A percentile compares a stretch with the other conserved stretches of the same genome.
phyloP scores from a whole-genome alignment of 2,113 vertebrate genomes.

The Mustela lutreola region DNA sequence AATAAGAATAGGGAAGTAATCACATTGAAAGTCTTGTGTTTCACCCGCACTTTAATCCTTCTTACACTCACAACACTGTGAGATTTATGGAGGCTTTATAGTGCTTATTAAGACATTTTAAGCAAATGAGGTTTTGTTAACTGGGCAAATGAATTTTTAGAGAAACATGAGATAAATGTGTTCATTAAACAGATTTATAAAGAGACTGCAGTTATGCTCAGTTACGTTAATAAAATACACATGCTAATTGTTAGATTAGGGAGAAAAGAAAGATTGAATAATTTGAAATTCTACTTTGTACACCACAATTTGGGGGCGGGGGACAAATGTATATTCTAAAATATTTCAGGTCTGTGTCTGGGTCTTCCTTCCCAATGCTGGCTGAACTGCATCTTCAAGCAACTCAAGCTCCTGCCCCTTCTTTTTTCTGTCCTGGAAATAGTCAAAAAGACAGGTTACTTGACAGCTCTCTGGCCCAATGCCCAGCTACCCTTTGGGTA shows the following conservation, averaged over 20 bases:
- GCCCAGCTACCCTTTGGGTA: neutral
- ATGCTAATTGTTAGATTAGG: conserved; percentile 75
- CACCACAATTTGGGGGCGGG: conserved; percentile 39
- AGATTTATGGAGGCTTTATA: neutral
- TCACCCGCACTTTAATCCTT: neutral
- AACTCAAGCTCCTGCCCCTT: neutral
- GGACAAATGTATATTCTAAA: conserved; percentile 35
- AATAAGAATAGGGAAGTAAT: conserved; percentile 58
- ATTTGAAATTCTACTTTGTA: conserved; percentile 48
- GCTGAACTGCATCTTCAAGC: neutral
- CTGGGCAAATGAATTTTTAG: conserved; percentile 55
- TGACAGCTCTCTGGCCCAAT: conserved; percentile 49
- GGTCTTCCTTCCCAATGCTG: conserved; percentile 14
- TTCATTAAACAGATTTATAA: conserved; percentile 61
- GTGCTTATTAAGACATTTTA: neutral
- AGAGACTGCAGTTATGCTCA: conserved; percentile 68
- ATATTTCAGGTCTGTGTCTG: neutral
- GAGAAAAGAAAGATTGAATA: conserved; percentile 60
- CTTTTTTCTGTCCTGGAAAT: neutral
- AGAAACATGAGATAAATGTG: conserved; percentile 62
- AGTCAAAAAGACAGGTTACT: conserved; percentile 48
- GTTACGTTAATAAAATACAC: conserved; percentile 76
- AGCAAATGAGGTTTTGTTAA: conserved; percentile 51
- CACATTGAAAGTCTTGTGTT: conserved; percentile 35
- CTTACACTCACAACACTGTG: neutral